Base-by-base conservation (phyloP, 2,797 vertebrate species). In the Poecilia gillii region DNA sequence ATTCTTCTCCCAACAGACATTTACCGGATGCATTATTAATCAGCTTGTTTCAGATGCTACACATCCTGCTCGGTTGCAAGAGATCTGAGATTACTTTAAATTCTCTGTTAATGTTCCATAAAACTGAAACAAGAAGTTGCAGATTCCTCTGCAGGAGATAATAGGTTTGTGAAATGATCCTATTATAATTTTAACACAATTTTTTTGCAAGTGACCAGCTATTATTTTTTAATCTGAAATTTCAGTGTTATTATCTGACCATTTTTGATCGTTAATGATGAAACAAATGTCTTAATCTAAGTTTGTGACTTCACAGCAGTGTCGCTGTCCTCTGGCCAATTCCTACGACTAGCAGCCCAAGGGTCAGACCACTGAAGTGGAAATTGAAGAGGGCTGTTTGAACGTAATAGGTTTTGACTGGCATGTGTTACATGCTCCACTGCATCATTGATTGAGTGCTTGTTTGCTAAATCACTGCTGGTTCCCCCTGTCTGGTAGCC, bases 381-480 rank as follows among this genome's bases (percentile, higher is more conserved):
- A 97, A 97, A 96, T 96, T 95, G 95, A 96, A 97, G 95, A 93
- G 94, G 92, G 74, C 90, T 93, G 93, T 96, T 97, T 97, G 97
- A 97, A 96, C 94, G 90, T 97, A 97, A 98, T 98, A 93, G 97
- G 91, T 97, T 97, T 96, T 97, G 97, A 98, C 97, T 98, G 97
- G 95, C 96, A 96, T 97, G 97, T 97, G 96, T 97, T 97, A 94
- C 93, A 87, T 91, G 97, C 97, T 95, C 95, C 96, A 96, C 90
- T 95, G 96, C 95, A 93, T 95, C 96, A 98, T 97, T 97, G 97
- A 98, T 97, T 97, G 97, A 97, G 96, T 86, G 92, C 95, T 97
- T 96, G 96, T 97, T 97, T 97, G 97, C 96, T 97, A 97, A 97
- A 97, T 98, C 97, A 97, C 96, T 96, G 96, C 95, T 95, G 95